phyloP scores from a whole-genome alignment of 2,113 vertebrate genomes.

The Petrocephalus microphthalmus region DNA sequence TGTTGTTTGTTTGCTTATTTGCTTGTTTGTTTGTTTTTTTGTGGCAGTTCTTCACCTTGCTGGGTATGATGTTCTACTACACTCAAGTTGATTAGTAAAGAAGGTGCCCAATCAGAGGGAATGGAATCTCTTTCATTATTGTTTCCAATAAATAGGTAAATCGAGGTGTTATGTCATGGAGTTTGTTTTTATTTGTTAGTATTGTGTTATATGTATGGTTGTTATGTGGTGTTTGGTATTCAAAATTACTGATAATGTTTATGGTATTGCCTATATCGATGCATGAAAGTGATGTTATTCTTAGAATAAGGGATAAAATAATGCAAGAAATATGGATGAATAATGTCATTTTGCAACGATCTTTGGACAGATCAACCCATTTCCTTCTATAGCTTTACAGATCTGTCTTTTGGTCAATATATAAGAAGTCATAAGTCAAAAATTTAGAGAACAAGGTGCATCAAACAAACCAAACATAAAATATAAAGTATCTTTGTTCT shows the following conservation, averaged over 20 bases:
- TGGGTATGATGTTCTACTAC: constrained; percentile 21
- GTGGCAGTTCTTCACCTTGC: constrained; percentile 23
- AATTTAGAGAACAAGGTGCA: not conserved
- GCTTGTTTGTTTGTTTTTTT: constrained; percentile 3
- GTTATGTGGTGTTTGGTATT: not conserved
- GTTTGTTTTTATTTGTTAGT: not conserved
- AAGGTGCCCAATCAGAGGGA: not conserved
- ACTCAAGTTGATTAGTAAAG: constrained; percentile 3
- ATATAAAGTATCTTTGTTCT: no score
- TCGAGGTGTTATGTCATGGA: not conserved
- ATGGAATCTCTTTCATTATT: not conserved
- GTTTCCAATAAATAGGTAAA: not conserved
- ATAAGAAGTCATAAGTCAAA: not conserved
- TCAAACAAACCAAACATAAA: not conserved
- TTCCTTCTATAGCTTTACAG: not conserved
- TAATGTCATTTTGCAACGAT: not conserved
- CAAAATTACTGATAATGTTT: not conserved
- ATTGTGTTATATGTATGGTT: not conserved
- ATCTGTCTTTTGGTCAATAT: not conserved
- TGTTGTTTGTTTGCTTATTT: not conserved
- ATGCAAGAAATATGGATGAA: not conserved
- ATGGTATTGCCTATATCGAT: not conserved
- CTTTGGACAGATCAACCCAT: not conserved
- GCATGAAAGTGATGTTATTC: not conserved
- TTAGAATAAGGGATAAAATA: not conserved